Percentiles rank a stretch among this genome's conserved stretches.
phyloP scores from a whole-genome alignment of 2,888 invertebrate genomes.

The Priocnemis perturbator region DNA sequence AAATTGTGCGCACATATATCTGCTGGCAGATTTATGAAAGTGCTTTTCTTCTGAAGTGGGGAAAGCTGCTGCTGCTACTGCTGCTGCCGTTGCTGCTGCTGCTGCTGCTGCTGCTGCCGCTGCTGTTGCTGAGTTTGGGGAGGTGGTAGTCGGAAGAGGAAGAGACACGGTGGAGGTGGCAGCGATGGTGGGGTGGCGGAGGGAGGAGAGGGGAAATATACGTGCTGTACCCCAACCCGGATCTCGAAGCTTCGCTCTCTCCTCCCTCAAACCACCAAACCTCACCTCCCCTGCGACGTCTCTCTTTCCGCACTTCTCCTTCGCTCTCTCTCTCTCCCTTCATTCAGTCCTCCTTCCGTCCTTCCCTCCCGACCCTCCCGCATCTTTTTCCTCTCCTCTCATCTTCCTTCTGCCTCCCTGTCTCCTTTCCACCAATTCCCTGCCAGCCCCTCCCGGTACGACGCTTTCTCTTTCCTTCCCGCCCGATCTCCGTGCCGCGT shows the following conservation, averaged over 20 bases:
- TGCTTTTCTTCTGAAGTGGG: constrained; percentile 80
- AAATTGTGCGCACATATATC: constrained; percentile 94
- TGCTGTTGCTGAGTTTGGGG: constrained; percentile 8
- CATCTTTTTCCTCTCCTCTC: constrained; percentile 11
- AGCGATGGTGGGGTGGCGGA: constrained; percentile 42
- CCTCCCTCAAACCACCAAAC: constrained; percentile 22
- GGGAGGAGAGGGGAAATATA: constrained; percentile 53
- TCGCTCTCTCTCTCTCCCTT: constrained; percentile 40
- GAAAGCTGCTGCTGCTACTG: constrained; percentile 70
- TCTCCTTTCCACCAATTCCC: constrained; percentile 23
- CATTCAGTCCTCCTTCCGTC: constrained; percentile 35
- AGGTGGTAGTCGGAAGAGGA: constrained; percentile 13
- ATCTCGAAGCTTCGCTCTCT: constrained; percentile 51
- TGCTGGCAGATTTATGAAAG: constrained; percentile 93
- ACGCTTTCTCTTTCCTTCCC: constrained; percentile 32
- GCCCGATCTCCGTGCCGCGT: constrained; percentile 60
- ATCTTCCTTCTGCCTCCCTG: constrained; percentile 40
- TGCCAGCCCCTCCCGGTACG: constrained; percentile 33
- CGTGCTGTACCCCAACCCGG: constrained; percentile 50
- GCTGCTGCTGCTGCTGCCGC: constrained; percentile 45
- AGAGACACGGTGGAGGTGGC: constrained; percentile 67
- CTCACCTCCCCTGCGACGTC: neutral
- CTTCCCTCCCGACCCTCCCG: constrained; percentile 41
- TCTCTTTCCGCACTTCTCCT: constrained; percentile 12
- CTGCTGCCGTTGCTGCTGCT: constrained; percentile 54